These are phyloP conservation scores for Oceanodroma tethys DNA, from an alignment of 2,113 vertebrate species.

Conservation along the genomic window DNA sequence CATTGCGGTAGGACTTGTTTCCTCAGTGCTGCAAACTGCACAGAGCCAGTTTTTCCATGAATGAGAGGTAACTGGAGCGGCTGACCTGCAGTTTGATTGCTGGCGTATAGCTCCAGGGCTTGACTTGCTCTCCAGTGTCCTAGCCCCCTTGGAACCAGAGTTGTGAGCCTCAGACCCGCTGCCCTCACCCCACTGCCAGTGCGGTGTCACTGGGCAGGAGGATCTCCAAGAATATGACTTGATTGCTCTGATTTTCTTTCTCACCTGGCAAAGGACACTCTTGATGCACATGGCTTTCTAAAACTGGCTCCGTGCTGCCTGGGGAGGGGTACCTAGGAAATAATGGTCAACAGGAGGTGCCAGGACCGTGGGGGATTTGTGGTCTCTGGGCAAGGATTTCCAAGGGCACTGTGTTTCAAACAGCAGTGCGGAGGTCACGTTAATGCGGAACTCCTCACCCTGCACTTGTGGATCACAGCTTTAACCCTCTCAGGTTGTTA, in stretches of 20 bases:
- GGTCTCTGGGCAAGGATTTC: not conserved
- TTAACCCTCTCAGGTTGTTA: not conserved
- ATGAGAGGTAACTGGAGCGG: not conserved
- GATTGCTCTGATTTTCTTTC: not conserved
- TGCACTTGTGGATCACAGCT: not conserved
- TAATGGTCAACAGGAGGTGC: rapidly evolving
- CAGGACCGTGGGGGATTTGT: no score
- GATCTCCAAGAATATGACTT: not conserved
- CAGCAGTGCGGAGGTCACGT: rapidly evolving
- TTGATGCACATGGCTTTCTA: not conserved
- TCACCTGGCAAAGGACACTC: not conserved
- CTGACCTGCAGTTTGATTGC: not conserved
- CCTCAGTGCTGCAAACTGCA: not conserved
- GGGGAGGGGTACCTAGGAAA: not conserved
- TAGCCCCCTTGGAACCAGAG: not conserved
- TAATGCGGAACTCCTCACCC: not conserved
- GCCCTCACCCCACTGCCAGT: not conserved
- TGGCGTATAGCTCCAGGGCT: not conserved
- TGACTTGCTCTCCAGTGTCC: not conserved
- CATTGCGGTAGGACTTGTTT: not conserved
- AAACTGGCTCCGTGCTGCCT: not conserved
- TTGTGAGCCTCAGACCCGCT: not conserved
- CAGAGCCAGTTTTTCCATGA: not conserved
- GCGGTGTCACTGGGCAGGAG: not conserved
- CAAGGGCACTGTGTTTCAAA: rapidly evolving